These are phyloP conservation scores for Rhadina sibilatrix DNA, from an alignment of 2,113 vertebrate genomes.

Conservation along the genomic window DNA sequence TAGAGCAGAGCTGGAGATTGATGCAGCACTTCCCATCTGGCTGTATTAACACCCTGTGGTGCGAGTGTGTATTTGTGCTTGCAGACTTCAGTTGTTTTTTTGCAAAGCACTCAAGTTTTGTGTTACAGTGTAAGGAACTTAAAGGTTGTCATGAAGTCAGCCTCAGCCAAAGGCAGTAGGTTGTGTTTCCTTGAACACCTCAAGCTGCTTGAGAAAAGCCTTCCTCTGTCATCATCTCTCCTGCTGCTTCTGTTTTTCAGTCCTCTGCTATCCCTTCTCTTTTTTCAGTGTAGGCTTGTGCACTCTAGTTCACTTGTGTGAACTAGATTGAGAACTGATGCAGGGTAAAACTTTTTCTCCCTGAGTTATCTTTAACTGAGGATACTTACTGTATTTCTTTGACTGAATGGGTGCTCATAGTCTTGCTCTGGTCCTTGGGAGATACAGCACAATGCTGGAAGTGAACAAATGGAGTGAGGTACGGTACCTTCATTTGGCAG, in stretches of 20 bases:
- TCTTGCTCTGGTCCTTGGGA: background rate
- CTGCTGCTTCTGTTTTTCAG: background rate
- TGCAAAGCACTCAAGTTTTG: background rate
- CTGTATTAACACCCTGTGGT: background rate
- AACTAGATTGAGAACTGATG: background rate
- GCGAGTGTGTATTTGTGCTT: fast-evolving
- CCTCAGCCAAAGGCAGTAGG: background rate
- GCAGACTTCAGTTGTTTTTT: background rate
- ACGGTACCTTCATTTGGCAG: fast-evolving
- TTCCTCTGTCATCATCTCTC: background rate
- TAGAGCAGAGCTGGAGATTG: background rate
- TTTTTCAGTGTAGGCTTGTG: background rate
- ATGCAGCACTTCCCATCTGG: background rate
- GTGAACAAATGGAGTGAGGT: background rate
- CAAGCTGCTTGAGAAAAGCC: background rate
- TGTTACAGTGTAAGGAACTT: fast-evolving
- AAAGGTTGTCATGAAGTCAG: background rate
- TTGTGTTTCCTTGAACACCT: background rate
- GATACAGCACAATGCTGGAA: background rate
- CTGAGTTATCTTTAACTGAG: background rate
- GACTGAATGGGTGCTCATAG: fast-evolving
- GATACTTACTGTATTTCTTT: background rate
- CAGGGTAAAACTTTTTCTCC: background rate
- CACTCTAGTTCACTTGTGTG: fast-evolving
- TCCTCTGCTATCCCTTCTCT: background rate